Evolutionary conservation across 2,888 invertebrate genomes (phyloP), one percentile per base, ranked within the genome.

Genomic region (Seira ritae): DNA sequence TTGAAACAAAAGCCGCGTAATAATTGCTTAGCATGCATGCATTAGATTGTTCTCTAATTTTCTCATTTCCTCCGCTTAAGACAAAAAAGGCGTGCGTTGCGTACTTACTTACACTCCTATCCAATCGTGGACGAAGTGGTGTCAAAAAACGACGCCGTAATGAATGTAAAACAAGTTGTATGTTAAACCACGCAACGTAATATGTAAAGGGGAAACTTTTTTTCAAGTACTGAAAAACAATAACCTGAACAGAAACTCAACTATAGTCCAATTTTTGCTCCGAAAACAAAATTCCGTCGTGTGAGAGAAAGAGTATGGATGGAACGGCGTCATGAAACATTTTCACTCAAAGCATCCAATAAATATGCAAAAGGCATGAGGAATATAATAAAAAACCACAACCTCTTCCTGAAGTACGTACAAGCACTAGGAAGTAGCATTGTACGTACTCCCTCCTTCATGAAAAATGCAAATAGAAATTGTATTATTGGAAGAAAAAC

Each of bases 401-500:
- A 55, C 17, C 17, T 55, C 17, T 55, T 55, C 8, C 31, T 31
- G 3, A 31, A 31, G 31, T 31, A 31, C 31, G 8, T 31, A 31
- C 31, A 2, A 31, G 8, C 8, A 31, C 31, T n/a, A n/a, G n/a
- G n/a, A n/a, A n/a, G n/a, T n/a, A n/a, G n/a, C n/a, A n/a, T n/a
- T n/a, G 31, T 8, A 31, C 31, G 31, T 8, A 31, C 31, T 31
- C 31, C 55, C 15, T 55, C 55, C 55, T 55, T 55, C 55, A 55
- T 55, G 17, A 55, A 55, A 55, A 8, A 55, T 55, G 55, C 55
- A 55, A 55, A 55, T 55, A 55, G 55, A 12, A 55, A 55, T n/a
- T 55, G 55, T 55, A 55, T 55, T 55, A 55, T 55, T 55, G 17
- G 55, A 55, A 55, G 55, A 15, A 55, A 12, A 55, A 55, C 55